Percentiles rank a stretch among this genome's conserved stretches.
These are phyloP conservation scores for Heliconius hortense DNA, from an alignment of 2,888 invertebrate genomes.

Conservation along the genomic window DNA sequence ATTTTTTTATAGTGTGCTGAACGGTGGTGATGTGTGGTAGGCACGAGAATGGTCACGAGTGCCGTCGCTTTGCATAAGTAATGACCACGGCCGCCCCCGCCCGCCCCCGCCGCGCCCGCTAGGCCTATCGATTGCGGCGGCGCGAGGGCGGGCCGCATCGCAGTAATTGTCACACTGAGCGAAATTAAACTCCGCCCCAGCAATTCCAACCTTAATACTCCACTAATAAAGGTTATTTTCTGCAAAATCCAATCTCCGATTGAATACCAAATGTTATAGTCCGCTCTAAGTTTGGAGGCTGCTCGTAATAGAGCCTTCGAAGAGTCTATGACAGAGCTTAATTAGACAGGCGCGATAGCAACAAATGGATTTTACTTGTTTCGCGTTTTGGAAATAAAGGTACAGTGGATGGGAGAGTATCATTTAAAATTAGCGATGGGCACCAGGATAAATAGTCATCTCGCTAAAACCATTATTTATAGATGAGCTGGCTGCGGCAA, in stretches of 20 bases:
- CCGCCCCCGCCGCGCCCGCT: slow-evolving; percentile 80
- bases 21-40: slow-evolving; percentile 47
- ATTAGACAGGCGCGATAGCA: slow-evolving; percentile 80
- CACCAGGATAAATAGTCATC: slow-evolving; percentile 26
- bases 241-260: slow-evolving; percentile 52
- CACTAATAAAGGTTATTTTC: slow-evolving; percentile 64
- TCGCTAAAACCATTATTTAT: not conserved
- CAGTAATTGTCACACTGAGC: slow-evolving; percentile 81
- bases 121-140: slow-evolving; percentile 87
- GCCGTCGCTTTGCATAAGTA: slow-evolving; percentile 79
- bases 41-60: slow-evolving; percentile 50
- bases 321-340: slow-evolving; percentile 81
- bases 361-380: slow-evolving; percentile 81
- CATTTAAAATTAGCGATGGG: slow-evolving; percentile 55
- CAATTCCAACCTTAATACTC: slow-evolving; percentile 72
- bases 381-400: slow-evolving; percentile 65
- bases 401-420: slow-evolving; percentile 57
- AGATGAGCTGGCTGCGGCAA: not conserved
- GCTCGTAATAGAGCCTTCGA: slow-evolving; percentile 81
- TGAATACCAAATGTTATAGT: slow-evolving; percentile 78
- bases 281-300: slow-evolving; percentile 78
- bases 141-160: slow-evolving; percentile 81
- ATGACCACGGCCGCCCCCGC: slow-evolving; percentile 60
- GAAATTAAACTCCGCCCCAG: slow-evolving; percentile 68
- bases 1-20: slow-evolving; percentile 46